These are phyloP conservation scores for Pandion haliaetus DNA, from an alignment of 2,113 vertebrate genomes.

Conservation along the genomic window DNA sequence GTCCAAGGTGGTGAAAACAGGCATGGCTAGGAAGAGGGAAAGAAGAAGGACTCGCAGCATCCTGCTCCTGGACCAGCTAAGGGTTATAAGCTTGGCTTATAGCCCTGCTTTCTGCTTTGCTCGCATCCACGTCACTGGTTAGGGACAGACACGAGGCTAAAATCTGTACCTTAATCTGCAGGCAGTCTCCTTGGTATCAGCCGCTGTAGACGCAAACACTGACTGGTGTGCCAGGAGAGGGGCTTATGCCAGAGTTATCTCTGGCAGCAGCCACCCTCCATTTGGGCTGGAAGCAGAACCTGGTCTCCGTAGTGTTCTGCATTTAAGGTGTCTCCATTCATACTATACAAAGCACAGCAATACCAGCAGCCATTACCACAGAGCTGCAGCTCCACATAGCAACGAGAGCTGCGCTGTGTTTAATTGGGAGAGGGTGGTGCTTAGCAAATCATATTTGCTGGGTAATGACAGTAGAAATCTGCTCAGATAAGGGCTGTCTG, in stretches of 20 bases:
- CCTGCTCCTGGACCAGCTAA: neutral
- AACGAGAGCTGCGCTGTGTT: neutral
- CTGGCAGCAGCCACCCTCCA: neutral
- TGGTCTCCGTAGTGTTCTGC: neutral
- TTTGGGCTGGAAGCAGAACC: neutral
- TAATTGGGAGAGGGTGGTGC: neutral
- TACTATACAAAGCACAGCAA: neutral
- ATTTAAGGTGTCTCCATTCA: rapidly evolving
- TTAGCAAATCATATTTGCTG: neutral
- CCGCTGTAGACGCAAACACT: rapidly evolving
- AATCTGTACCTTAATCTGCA: neutral
- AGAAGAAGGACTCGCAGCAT: neutral
- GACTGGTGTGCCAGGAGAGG: neutral
- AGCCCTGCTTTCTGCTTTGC: neutral
- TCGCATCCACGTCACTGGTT: rapidly evolving
- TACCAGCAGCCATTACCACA: neutral
- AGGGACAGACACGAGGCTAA: neutral
- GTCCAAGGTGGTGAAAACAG: neutral
- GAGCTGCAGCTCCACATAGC: neutral
- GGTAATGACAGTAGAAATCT: neutral
- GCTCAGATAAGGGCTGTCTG: neutral
- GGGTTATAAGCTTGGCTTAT: neutral
- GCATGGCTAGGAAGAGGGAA: neutral
- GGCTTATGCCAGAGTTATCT: neutral
- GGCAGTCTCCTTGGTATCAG: neutral